Conservation (phyloP, 2,888 invertebrate genomes). For the Leucophora obtusa region DNA sequence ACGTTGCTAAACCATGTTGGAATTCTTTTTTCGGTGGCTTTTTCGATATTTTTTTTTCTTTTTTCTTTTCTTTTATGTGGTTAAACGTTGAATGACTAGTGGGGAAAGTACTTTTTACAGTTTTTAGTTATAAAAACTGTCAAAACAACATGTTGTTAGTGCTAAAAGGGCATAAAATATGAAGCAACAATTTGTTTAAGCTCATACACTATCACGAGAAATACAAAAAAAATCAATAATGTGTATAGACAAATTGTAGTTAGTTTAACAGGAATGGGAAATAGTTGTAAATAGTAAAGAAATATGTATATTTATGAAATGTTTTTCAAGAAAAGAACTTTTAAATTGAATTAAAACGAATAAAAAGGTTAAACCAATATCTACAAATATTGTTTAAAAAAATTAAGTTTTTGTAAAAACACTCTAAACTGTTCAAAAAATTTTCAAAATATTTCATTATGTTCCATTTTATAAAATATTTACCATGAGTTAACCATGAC, state of each 20-base stretch:
- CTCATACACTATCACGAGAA: not conserved
- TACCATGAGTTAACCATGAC: too few relatives aligned
- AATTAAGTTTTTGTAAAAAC: too few relatives aligned
- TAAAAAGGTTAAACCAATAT: too few relatives aligned
- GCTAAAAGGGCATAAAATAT: slow-evolving; percentile 26
- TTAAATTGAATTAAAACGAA: too few relatives aligned
- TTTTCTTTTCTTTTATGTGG: not conserved
- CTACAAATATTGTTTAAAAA: too few relatives aligned
- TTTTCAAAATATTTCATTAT: too few relatives aligned
- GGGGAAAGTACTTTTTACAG: not conserved
- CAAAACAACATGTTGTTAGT: slow-evolving; percentile 41
- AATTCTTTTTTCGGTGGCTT: not conserved
- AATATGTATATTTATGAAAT: too few relatives aligned
- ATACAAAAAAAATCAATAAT: not conserved
- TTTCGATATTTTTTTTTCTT: not conserved
- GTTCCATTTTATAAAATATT: too few relatives aligned
- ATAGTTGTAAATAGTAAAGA: too few relatives aligned
- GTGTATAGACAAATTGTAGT: not conserved
- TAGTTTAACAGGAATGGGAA: not conserved
- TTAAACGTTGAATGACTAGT: not conserved
- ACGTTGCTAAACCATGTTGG: slow-evolving; percentile 31
- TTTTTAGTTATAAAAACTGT: slow-evolving; percentile 10
- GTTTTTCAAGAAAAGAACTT: too few relatives aligned
- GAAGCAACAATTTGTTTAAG: slow-evolving; percentile 8
- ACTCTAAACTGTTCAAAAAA: too few relatives aligned